A percentile compares a stretch with the other conserved stretches of the same genome.
These are phyloP conservation scores for Camelus bactrianus DNA, from an alignment of 2,113 vertebrate genomes.

Conservation along the genomic window DNA sequence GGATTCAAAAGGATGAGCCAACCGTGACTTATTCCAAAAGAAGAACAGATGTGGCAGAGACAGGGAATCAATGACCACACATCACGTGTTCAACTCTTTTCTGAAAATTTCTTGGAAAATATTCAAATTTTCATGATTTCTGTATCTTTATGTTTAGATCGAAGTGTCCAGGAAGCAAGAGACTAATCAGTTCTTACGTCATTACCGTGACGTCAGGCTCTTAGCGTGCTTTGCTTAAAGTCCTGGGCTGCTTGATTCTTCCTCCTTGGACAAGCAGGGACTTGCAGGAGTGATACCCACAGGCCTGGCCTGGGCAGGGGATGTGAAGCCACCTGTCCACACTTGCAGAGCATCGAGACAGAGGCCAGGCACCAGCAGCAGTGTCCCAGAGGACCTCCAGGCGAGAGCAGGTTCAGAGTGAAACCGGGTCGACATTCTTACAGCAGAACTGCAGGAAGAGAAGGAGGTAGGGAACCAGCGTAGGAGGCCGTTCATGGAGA, in stretches of 20 bases:
- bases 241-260: not conserved
- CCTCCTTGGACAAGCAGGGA: not conserved
- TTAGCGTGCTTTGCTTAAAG: not conserved
- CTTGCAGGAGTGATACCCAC: fast-evolving
- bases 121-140: slow-evolving; percentile 43
- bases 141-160: not conserved
- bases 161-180: not conserved
- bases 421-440: not conserved
- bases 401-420: not conserved
- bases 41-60: slow-evolving; percentile 11
- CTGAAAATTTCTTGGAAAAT: not conserved
- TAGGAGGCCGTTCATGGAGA: not conserved
- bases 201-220: not conserved
- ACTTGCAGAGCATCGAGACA: not conserved
- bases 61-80: not conserved
- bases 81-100: not conserved
- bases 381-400: not conserved
- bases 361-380: not conserved
- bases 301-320: not conserved
- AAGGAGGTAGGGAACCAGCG: not conserved
- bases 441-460: not conserved
- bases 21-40: slow-evolving; percentile 40
- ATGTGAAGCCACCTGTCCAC: not conserved
- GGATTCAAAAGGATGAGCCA: slow-evolving; percentile 48
- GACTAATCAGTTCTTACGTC: not conserved